Base-by-base conservation (phyloP, 2,888 invertebrate genomes). In the Toxonevra muliebris region DNA sequence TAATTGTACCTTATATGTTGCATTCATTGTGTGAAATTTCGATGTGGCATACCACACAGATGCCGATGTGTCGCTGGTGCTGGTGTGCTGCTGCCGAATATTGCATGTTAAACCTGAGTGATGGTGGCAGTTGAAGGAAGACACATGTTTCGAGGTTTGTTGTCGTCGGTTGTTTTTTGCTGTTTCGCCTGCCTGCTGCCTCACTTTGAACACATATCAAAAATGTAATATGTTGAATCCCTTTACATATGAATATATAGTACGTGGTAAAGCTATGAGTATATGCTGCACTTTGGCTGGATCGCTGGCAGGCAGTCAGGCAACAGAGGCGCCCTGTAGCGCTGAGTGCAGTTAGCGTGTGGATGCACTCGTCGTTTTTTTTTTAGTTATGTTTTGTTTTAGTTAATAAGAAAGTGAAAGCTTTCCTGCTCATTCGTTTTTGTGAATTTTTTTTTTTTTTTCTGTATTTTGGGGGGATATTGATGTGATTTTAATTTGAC, bases 381-480 rank as follows among this genome's bases (percentile, higher is more conserved):
- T 53, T 61, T 53, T 54, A 55, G 54, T 55, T 45, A 30, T 20
- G 7, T 15, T 45, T 15, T 11, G 30, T 43, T 43, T 54, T 48
- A 61, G 60, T 45, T 19, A 58, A 42, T 42, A 55, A 62, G 60
- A 66, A 69, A 69, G 69, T 69, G 69, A 69, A 69, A 69, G 69
- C 66, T 54, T 68, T 41, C 59, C 52, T 43, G 53, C 17, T 20
- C 40, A 53, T 48, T 52, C 42, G 40, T 45, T 17, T 43, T 67
- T 58, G 54, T 42, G 11, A 11, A 15, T 43, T 53, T 30, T 61
- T 66, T 43, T 62, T 41, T 48, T 41, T 43, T 13, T 5, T 48
- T 13, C 9, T n/a, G 15, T 48, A 10, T 48, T 48, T 13, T n/a
- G 5, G 48, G 48, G n/a, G 13, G n/a, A 48, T 48, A n/a, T 48